Conservation (phyloP, 2,888 invertebrate genomes). For the Lymantria dispar region DNA sequence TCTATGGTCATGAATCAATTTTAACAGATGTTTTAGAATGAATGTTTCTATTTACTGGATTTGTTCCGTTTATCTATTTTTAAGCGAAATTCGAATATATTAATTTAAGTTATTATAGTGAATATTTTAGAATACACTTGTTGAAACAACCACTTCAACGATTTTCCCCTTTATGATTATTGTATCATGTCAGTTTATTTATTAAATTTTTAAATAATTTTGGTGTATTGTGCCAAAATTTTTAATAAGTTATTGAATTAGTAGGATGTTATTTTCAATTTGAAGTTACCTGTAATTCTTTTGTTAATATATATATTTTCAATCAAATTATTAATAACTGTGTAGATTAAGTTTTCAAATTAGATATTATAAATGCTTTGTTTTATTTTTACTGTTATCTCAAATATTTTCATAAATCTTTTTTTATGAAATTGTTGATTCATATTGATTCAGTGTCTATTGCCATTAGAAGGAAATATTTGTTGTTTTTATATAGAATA, state of each 20-base stretch:
- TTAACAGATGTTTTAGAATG: neutral
- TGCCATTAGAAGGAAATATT: constrained; percentile 65
- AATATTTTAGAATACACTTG: constrained; percentile 16
- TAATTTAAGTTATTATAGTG: constrained; percentile 7
- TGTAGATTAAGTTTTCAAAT: constrained; percentile 20
- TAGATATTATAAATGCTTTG: constrained; percentile 24
- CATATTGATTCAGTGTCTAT: constrained; percentile 43
- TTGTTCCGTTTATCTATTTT: neutral
- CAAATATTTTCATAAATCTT: constrained; percentile 24
- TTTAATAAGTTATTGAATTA: constrained; percentile 42
- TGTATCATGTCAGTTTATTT: neutral
- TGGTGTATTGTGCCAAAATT: constrained; percentile 67
- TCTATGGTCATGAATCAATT: no score
- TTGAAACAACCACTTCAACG: neutral
- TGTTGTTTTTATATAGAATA: constrained; percentile 24
- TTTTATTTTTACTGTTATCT: constrained; percentile 35
- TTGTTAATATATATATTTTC: constrained; percentile 14
- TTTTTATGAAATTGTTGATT: constrained; percentile 31
- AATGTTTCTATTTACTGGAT: neutral
- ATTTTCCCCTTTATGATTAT: neutral
- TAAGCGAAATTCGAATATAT: constrained; percentile 2
- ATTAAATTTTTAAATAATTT: constrained; percentile 32
- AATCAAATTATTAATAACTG: constrained; percentile 17
- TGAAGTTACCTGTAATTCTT: constrained; percentile 39
- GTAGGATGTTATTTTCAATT: constrained; percentile 28